Base-by-base conservation (phyloP, 2,113 vertebrate species). In the Andinoacara biseriatus region DNA sequence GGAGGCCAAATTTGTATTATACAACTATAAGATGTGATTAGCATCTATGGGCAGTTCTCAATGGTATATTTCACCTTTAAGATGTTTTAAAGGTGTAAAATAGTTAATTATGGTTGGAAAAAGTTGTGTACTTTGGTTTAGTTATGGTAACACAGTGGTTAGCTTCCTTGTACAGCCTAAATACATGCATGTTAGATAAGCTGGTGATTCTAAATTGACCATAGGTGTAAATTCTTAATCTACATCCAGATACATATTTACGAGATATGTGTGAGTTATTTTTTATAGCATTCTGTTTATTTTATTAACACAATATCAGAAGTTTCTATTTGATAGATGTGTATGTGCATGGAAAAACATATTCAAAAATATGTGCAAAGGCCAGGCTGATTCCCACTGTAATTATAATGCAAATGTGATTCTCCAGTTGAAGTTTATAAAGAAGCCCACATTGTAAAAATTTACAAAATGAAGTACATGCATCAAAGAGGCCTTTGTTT, bases 51-150 rank as follows among this genome's bases (percentile, higher is more conserved):
- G 40, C 43, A 46, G 43, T 46, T 46, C 43, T 40, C 13, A 46
- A 14, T 14, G 11, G 0, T 49, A 0, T 49, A 20, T 49, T 69
- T 1, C 20, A 46, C 62, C 5, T 10, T 46, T 67, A 10, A 17
- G 24, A 52, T 29, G 0, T 0, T 69, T 69, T 29, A 49, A 69
- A 69, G 15, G 9, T 29, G 40, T 18, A 26, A 14, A 46, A 24
- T 67, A 26, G 26, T 29, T 46, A 67, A 67, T 24, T 67, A 4
- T 29, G 26, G 40, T 24, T 17, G 35, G 62, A 0, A 46, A 46
- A 65, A 6, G 6, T 65, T 40, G 35, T 65, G 43, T 65, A 65
- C 38, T 43, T 63, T 65, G 38, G 24, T 6, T 65, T 65, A 65
- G 49, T 49, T 18, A 11, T 29, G 63, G 22, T 67, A 24, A 26